Evolutionary conservation across 30 jellyfish, hydroid and myxozoan species (phyloP), one percentile per base, ranked within the genome.

Genomic region (Haliclystus octoradiatus): DNA sequence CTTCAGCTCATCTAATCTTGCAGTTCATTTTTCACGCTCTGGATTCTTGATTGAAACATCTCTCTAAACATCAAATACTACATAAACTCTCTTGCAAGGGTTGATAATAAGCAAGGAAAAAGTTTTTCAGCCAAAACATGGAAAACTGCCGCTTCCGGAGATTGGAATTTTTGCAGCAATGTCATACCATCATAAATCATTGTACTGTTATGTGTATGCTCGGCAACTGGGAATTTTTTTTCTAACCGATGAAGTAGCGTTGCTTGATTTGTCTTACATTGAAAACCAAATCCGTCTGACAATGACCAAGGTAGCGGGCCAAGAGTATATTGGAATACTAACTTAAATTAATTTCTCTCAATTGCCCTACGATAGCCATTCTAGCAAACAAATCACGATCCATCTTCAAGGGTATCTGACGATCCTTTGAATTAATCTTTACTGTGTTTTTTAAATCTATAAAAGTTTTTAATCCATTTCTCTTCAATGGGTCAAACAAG

Each of bases 291-390:
- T 28, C 63, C 33, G 33, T 52, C 65, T 13, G 64, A 66, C 14
- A 71, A 19, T 1, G 65, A 49, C 82, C 82, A 71, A 32, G 75
- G 82, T 19, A 71, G 75, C 53, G 75, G 82, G 27, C 82, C 75
- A 52, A 71, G 73, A 15, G 82, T 63, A 53, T 29, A 71, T 14
- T 27, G n/a, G 47, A 71, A 71, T 2, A 71, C 34, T 64, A n/a
- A 27, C 51, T 71, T 65, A 52, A 34, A 33, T 71, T 73, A 53
- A 71, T 52, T 26, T 50, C 26, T 50, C 64, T 28, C 46, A 52
- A 50, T 31, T 71, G 82, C 29, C 29, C 73, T 7, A 53, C 32
- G 64, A 71, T 47, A 29, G 82, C 82, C 82, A 71, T 71, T 1
- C 82, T 1, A 13, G 75, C 82, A 60, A 71, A 71, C 34, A 71